Conservation (phyloP, 2,113 vertebrate species). For the Micronycteris hirsuta region DNA sequence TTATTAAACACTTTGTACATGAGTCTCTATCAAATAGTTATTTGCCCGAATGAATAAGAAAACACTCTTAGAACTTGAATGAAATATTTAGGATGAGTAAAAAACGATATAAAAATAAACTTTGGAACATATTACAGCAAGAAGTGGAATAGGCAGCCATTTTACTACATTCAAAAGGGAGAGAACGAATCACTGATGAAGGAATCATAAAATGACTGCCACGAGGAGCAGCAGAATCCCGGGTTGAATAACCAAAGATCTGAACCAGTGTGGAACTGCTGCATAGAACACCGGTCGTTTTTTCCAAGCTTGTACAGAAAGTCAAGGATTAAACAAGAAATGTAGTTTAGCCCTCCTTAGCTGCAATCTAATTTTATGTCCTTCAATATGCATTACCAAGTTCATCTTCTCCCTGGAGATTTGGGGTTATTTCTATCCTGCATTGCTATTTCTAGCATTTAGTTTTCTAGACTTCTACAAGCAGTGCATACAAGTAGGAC, state of each 20-base stretch:
- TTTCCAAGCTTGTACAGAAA: neutral
- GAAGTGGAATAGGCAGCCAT: neutral
- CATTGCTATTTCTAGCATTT: neutral
- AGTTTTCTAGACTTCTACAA: constrained; percentile 37
- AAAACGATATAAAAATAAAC: neutral
- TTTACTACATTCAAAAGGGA: neutral
- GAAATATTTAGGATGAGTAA: neutral
- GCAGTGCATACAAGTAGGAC: constrained; percentile 33
- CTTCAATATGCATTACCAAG: constrained; percentile 12
- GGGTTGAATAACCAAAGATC: neutral
- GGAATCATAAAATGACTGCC: neutral
- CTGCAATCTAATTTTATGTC: constrained; percentile 44
- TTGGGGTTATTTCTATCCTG: constrained; percentile 22
- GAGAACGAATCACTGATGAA: neutral
- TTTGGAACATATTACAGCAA: neutral
- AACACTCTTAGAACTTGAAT: neutral
- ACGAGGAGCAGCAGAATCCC: neutral
- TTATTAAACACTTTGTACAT: neutral
- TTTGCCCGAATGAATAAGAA: neutral
- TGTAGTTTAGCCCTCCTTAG: neutral
- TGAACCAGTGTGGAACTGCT: neutral
- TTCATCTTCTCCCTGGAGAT: neutral
- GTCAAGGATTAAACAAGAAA: constrained; percentile 28
- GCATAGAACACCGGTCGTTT: neutral
- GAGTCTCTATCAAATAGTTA: neutral